phyloP scores from a whole-genome alignment of 2,888 invertebrate species.

The Melanotus villosus region DNA sequence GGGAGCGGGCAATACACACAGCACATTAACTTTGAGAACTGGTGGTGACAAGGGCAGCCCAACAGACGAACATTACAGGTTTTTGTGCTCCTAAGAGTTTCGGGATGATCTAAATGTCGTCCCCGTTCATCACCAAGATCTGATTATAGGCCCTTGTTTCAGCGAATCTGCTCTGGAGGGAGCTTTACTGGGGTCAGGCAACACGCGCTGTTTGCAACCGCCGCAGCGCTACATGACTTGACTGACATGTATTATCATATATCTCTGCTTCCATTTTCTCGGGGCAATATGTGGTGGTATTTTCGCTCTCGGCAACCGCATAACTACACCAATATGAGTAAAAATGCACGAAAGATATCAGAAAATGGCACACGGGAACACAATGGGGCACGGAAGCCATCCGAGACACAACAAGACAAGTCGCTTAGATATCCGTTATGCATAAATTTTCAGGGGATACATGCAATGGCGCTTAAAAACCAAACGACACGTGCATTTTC shows the following conservation, averaged over 20 bases:
- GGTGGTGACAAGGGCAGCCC: conserved; percentile 49
- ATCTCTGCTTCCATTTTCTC: conserved; percentile 47
- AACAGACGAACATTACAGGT: conserved; percentile 48
- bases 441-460: conserved; percentile 36
- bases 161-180: conserved; percentile 24
- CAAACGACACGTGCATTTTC: conserved; percentile 33
- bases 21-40: conserved; percentile 53
- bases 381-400: conserved; percentile 53
- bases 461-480: conserved; percentile 27
- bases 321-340: conserved; percentile 50
- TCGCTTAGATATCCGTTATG: conserved; percentile 51
- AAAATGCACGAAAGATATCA: conserved; percentile 54
- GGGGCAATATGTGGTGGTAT: conserved; percentile 49
- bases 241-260: conserved; percentile 55
- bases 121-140: conserved; percentile 38
- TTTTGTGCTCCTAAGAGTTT: conserved; percentile 31
- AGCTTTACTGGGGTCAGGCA: conserved; percentile 31
- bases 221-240: conserved; percentile 44
- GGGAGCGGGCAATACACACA: conserved; percentile 54
- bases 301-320: conserved; percentile 43
- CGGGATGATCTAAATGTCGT: conserved; percentile 36
- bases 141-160: conserved; percentile 42
- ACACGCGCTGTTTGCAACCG: conserved; percentile 30
- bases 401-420: conserved; percentile 49
- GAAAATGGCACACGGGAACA: conserved; percentile 51